Conservation (phyloP, 35 echinoderm and acorn worm genomes). For the Lytechinus variegatus region DNA sequence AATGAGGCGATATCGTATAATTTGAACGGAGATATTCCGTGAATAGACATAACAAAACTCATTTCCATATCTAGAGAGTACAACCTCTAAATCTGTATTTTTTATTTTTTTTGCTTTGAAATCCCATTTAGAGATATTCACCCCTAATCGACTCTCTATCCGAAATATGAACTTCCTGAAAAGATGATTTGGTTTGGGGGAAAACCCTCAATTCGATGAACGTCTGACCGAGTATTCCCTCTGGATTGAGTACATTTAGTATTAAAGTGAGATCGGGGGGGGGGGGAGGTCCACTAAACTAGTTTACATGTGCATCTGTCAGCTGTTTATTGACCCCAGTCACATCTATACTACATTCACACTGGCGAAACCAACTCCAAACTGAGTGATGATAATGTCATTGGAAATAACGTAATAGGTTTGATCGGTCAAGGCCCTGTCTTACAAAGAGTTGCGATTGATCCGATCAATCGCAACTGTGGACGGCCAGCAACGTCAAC, state of each 20-base stretch:
- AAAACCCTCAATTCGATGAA: neutral
- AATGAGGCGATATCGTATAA: neutral
- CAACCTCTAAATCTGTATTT: neutral
- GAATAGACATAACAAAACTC: neutral
- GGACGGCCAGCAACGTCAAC: too few species aligned
- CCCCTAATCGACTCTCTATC: neutral
- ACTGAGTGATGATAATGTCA: too few species aligned
- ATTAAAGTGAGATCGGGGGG: too few species aligned
- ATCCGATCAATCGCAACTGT: too few species aligned
- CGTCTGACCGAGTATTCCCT: neutral
- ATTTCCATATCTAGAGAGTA: neutral
- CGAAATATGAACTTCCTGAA: slow-evolving; percentile 8
- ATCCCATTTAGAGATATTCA: neutral
- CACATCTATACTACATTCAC: too few species aligned
- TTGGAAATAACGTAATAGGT: too few species aligned
- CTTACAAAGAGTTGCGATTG: too few species aligned
- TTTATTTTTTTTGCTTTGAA: neutral
- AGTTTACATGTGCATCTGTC: too few species aligned
- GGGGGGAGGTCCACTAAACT: too few species aligned
- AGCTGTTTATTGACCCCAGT: too few species aligned
- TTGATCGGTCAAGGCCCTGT: too few species aligned
- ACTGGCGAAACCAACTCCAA: too few species aligned
- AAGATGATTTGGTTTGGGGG: neutral
- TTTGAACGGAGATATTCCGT: neutral
- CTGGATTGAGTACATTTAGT: neutral